Evolutionary conservation across 1,140 invertebrate genomes (phyloP).

Genomic region (Harlomillsia oculata): DNA sequence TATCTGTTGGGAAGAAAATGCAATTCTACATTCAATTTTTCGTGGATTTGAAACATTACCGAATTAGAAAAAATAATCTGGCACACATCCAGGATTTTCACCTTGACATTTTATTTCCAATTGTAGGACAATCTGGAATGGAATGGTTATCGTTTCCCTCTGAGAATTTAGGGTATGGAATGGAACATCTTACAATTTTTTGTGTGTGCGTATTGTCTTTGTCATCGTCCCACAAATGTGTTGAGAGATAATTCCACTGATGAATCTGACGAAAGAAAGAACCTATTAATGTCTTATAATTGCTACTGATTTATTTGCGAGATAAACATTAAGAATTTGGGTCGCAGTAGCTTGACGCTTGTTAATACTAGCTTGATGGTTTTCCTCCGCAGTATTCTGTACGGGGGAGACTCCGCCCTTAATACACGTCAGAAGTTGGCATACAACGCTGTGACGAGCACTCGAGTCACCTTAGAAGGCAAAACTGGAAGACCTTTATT

Average conservation of each 20-base stretch:
- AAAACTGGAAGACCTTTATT: too few species aligned
- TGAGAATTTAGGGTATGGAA: not conserved
- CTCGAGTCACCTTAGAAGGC: not conserved
- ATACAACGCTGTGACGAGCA: constrained; percentile 61
- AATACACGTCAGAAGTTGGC: constrained; percentile 73
- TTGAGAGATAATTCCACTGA: not conserved
- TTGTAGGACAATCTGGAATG: constrained; percentile 40
- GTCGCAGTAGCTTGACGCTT: too few species aligned
- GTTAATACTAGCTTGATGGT: not conserved
- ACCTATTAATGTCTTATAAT: too few species aligned
- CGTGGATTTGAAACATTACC: constrained; percentile 66
- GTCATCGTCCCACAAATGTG: too few species aligned
- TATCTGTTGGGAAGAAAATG: constrained; percentile 42
- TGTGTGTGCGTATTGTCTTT: not conserved
- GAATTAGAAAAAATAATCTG: constrained; percentile 74
- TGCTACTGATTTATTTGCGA: too few species aligned
- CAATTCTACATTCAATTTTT: constrained; percentile 68
- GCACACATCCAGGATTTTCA: constrained; percentile 55
- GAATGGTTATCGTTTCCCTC: constrained; percentile 15
- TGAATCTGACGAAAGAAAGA: too few species aligned
- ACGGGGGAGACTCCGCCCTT: constrained; percentile 43
- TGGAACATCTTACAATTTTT: not conserved
- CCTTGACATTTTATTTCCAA: constrained; percentile 62
- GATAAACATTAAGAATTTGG: too few species aligned
- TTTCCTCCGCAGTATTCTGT: constrained; percentile 48